Base-by-base conservation (phyloP, 2,797 vertebrate species). In the Siniperca undulata region DNA sequence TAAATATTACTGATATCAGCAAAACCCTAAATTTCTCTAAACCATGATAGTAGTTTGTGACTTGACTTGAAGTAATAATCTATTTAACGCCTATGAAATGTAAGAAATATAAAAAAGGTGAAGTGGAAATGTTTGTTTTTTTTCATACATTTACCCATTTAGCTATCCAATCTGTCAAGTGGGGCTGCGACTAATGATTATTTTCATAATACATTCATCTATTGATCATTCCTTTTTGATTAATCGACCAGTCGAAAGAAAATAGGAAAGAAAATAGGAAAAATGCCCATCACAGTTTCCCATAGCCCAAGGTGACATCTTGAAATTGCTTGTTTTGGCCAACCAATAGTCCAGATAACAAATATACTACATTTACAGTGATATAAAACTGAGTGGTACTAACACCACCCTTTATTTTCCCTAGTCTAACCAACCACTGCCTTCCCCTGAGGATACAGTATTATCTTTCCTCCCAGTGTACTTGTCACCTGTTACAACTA, bases 401-500 rank as follows among this genome's bases (percentile, higher is more conserved):
- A 27, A 70, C 9, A 24, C 22, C n/a, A 38, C 36, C 11, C 34
- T 60, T 76, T 7, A 52, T 89, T 81, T 70, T 77, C 48, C 75
- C 53, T 66, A 68, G 66, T 68, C 71, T n/a, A 8, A 50, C 75
- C 16, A 17, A 53, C 40, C 81, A 48, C 67, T 34, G 22, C 66
- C 72, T 34, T 55, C 67, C 87, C 76, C 48, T 55, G 61, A 50
- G 83, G 77, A 87, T 12, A 50, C n/a, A 73, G 78, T 85, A 70
- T 88, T 77, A 77, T 78, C 68, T 87, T 81, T 84, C 82, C 30
- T 77, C 72, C 56, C 74, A 69, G 59, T 77, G 81, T 74, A 74
- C 61, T 34, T 65, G 78, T 90, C 91, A 94, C 90, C 89, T 94
- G 93, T 91, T 90, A 74, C 62, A 64, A 74, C 80, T 70, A 27